Percentiles rank a stretch among this genome's conserved stretches.
Evolutionary conservation across 2,888 invertebrate genomes (phyloP).

Genomic region (Microplitis deprimator): DNA sequence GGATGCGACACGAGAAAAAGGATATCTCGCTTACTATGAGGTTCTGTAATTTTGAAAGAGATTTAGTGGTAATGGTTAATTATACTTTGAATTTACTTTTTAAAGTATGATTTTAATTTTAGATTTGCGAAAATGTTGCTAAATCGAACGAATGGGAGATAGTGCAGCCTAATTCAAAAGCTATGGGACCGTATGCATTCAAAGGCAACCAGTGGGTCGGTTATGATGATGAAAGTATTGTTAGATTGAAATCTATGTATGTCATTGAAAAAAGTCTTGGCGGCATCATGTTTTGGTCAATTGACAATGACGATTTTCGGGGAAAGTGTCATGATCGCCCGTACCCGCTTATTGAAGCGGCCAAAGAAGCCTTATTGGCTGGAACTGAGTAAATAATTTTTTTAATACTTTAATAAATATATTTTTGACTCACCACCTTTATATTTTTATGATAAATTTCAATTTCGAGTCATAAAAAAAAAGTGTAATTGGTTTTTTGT

Average conservation of each 20-base stretch:
- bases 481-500: too few relatives aligned
- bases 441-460: too few relatives aligned
- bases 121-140: constrained; percentile 89
- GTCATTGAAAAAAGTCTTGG: constrained; percentile 88
- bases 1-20: constrained; percentile 92
- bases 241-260: constrained; percentile 86
- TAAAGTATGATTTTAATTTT: constrained; percentile 36
- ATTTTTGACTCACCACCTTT: too few relatives aligned
- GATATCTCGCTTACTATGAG: constrained; percentile 94
- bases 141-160: constrained; percentile 86
- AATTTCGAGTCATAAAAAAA: too few relatives aligned
- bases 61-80: neutral
- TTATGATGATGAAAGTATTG: constrained; percentile 90
- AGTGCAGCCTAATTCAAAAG: constrained; percentile 83
- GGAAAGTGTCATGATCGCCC: constrained; percentile 90
- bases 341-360: constrained; percentile 93
- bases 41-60: constrained; percentile 60
- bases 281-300: constrained; percentile 94
- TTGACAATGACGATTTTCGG: constrained; percentile 95
- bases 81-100: neutral
- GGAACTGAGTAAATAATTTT: constrained; percentile 75
- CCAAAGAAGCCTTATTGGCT: constrained; percentile 85
- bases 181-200: constrained; percentile 92
- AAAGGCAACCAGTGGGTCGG: constrained; percentile 94
- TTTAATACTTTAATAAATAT: neutral